Percentiles rank a stretch among this genome's conserved stretches.
Evolutionary conservation across 2,797 vertebrate genomes (phyloP).

Genomic region (Lateolabrax maculatus): DNA sequence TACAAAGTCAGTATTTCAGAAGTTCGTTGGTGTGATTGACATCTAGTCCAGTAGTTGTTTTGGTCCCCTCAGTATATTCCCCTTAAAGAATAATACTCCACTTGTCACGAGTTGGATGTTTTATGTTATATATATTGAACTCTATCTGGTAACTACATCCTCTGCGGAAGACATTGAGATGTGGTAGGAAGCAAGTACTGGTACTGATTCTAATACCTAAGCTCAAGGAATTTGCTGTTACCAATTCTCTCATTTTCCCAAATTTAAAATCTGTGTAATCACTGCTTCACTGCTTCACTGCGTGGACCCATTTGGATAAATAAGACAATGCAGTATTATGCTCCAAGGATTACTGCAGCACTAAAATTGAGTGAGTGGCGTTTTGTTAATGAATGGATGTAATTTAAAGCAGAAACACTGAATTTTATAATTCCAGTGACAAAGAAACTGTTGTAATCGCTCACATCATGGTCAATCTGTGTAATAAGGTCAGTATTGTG

Average conservation of each 20-base stretch:
- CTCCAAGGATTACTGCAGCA: neutral
- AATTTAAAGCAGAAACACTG: neutral
- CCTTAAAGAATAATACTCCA: neutral
- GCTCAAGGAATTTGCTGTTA: neutral
- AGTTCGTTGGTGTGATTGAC: neutral
- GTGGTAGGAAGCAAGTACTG: neutral
- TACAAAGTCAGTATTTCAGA: neutral
- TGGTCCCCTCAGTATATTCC: neutral
- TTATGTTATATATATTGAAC: neutral
- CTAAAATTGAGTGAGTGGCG: neutral
- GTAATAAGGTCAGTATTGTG: neutral
- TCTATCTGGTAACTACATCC: neutral
- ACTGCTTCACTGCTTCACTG: neutral
- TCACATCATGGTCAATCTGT: neutral
- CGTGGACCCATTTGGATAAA: neutral
- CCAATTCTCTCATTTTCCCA: neutral
- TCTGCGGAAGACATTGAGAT: neutral
- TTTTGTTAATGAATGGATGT: neutral
- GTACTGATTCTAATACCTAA: neutral
- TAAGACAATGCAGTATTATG: neutral
- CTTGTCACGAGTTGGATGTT: neutral
- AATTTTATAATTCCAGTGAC: neutral
- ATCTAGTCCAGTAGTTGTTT: neutral
- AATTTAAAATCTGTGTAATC: neutral
- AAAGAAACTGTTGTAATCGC: neutral